Evolutionary conservation across 2,888 invertebrate genomes (phyloP).

Genomic region (Galerucella nymphaeae): DNA sequence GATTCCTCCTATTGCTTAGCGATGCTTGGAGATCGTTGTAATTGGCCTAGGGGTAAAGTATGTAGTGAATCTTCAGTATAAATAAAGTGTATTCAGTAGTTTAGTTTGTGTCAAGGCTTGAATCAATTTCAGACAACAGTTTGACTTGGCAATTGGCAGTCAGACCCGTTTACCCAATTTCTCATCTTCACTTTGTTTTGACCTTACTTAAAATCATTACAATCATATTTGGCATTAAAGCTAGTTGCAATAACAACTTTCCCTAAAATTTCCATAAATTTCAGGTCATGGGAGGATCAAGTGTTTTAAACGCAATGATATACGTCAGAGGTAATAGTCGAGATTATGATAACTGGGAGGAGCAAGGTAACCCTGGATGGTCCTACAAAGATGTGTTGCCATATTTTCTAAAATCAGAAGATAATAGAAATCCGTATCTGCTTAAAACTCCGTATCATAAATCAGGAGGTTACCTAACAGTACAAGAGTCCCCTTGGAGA

Average conservation of each 20-base stretch:
- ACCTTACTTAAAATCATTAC: no score
- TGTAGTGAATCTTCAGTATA: constrained; percentile 15
- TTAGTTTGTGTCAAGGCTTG: neutral
- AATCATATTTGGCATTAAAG: no score
- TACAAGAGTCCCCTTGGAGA: constrained; percentile 87
- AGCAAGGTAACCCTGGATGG: constrained; percentile 88
- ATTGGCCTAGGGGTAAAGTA: constrained; percentile 92
- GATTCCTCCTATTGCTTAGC: constrained; percentile 86
- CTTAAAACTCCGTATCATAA: constrained; percentile 80
- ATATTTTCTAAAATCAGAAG: constrained; percentile 89
- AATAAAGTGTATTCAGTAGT: neutral
- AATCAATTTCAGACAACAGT: no score
- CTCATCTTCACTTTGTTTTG: no score
- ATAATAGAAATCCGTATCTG: constrained; percentile 86
- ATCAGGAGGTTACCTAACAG: constrained; percentile 83
- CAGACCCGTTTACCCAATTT: no score
- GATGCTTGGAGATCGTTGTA: constrained; percentile 88
- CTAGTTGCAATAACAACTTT: no score
- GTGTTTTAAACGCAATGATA: constrained; percentile 91
- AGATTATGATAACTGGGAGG: constrained; percentile 90
- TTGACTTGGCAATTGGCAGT: no score
- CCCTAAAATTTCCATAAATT: neutral
- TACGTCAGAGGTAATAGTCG: constrained; percentile 88
- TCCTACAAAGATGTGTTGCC: constrained; percentile 83
- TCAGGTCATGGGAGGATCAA: constrained; percentile 79